A percentile compares a stretch with the other conserved stretches of the same genome.
Conservation (phyloP, 2,797 vertebrate species). For the Danionella dracula region DNA sequence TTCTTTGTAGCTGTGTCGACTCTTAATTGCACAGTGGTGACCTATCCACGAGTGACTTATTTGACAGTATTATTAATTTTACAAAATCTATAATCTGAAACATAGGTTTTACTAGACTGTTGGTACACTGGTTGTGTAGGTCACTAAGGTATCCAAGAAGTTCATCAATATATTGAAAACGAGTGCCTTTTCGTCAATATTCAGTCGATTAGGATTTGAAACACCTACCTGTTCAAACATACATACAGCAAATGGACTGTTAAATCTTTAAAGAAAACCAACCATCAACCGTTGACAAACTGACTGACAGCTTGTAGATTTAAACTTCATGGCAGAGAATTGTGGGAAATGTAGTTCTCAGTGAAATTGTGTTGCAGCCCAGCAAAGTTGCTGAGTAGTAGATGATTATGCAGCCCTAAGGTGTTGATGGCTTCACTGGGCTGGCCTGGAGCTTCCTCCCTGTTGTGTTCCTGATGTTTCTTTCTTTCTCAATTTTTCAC, state of each 20-base stretch:
- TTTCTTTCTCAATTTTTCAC: constrained; percentile 24
- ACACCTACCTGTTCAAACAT: constrained; percentile 18
- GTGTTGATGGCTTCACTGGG: constrained; percentile 61
- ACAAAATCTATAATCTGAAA: neutral
- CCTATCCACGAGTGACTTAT: no score
- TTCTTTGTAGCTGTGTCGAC: no score
- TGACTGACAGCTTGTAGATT: constrained; percentile 17
- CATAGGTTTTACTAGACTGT: neutral
- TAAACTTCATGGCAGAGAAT: constrained; percentile 20
- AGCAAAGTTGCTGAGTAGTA: constrained; percentile 33
- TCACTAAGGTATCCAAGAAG: constrained; percentile 16
- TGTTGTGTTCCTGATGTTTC: constrained; percentile 37
- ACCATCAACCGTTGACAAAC: constrained; percentile 6
- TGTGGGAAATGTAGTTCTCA: constrained; percentile 43
- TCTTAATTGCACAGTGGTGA: no score
- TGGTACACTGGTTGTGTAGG: neutral
- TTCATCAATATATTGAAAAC: constrained; percentile 34
- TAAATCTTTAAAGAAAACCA: constrained; percentile 2
- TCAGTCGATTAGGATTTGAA: constrained; percentile 14
- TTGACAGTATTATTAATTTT: no score
- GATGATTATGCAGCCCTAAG: constrained; percentile 72
- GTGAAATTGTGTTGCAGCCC: constrained; percentile 30
- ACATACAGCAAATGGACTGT: constrained; percentile 6
- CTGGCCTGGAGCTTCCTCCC: constrained; percentile 46
- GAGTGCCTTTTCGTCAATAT: constrained; percentile 8